These are phyloP conservation scores for Macropodus opercularis DNA, from an alignment of 2,797 vertebrate genomes.

Conservation along the genomic window DNA sequence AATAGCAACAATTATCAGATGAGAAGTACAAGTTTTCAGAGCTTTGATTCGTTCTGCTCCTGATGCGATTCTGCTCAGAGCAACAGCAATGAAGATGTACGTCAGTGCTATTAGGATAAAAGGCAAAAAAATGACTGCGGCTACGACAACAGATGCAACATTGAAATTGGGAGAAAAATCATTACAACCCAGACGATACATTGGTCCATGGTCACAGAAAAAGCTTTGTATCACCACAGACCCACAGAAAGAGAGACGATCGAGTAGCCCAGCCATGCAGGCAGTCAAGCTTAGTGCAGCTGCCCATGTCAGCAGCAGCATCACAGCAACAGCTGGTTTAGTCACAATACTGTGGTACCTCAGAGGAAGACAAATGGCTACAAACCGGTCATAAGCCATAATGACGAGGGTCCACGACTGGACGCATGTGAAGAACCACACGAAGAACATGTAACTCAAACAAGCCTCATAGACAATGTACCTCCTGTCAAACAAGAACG, in stretches of 20 bases:
- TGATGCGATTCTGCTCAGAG: slow-evolving; percentile 43
- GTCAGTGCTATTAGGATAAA: slow-evolving; percentile 38
- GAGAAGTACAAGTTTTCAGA: background rate
- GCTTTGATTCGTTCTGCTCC: slow-evolving; percentile 48
- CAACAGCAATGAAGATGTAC: background rate
- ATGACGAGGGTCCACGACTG: slow-evolving; percentile 64
- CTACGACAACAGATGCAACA: background rate
- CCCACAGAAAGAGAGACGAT: background rate
- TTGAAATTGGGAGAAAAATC: slow-evolving; percentile 24
- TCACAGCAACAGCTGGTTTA: background rate
- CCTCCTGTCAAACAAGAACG: slow-evolving; percentile 49
- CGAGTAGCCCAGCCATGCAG: background rate
- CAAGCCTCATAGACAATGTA: slow-evolving; percentile 59
- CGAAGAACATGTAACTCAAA: slow-evolving; percentile 64
- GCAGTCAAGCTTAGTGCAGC: background rate
- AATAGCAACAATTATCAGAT: background rate
- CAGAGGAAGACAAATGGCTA: slow-evolving; percentile 66
- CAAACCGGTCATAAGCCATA: slow-evolving; percentile 62
- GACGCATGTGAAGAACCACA: slow-evolving; percentile 10
- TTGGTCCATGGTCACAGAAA: background rate
- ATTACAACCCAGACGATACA: slow-evolving; percentile 6
- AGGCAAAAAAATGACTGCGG: slow-evolving; percentile 30
- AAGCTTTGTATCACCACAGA: background rate
- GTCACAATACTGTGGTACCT: slow-evolving; percentile 52
- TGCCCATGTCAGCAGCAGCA: slow-evolving; percentile 20